Base-by-base conservation (phyloP, 2,797 vertebrate genomes). In the Semotilus atromaculatus region DNA sequence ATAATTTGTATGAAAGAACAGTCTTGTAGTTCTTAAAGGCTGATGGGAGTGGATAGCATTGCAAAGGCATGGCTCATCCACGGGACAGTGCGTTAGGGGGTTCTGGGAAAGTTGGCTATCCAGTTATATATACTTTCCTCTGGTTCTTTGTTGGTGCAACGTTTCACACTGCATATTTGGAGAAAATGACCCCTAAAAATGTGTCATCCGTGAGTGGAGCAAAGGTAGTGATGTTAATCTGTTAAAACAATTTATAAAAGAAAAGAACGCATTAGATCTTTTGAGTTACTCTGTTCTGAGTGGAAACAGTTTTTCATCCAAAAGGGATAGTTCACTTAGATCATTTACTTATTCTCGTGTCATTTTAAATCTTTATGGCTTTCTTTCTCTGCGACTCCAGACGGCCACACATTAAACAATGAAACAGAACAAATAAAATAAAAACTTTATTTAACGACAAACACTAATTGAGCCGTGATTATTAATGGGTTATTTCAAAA, bases 1-100 rank as follows among this genome's bases (percentile, higher is more conserved):
- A 87, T 87, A 36, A 85, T 82, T 80, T 80, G 48, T 74, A 84
- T 88, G 88, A 89, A 89, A 88, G 89, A 53, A n/a, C 43, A 58
- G 55, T 55, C 72, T 89, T 89, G 88, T 90, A 29, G 76, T 81
- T 82, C 75, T 34, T 70, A 53, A 74, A 55, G 53, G 53, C 9
- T 62, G 58, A 75, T 83, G 84, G 75, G 70, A 71, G 36, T 72
- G 51, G 79, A 72, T 77, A 81, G 66, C 53, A 45, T 83, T 73
- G 64, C 71, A 75, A 34, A 86, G 71, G 13, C 73, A 80, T 75
- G 64, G 55, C 70, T 81, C 71, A 86, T 84, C 66, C 75, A 55
- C 23, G 74, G 66, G 62, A 62, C 67, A 53, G 71, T 77, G 68
- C 40, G 23, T 67, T n/a, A 68, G 26, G 36, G 19, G 60, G n/a